Base-by-base conservation (phyloP, 1,140 invertebrate genomes). In the Ips typographus region DNA sequence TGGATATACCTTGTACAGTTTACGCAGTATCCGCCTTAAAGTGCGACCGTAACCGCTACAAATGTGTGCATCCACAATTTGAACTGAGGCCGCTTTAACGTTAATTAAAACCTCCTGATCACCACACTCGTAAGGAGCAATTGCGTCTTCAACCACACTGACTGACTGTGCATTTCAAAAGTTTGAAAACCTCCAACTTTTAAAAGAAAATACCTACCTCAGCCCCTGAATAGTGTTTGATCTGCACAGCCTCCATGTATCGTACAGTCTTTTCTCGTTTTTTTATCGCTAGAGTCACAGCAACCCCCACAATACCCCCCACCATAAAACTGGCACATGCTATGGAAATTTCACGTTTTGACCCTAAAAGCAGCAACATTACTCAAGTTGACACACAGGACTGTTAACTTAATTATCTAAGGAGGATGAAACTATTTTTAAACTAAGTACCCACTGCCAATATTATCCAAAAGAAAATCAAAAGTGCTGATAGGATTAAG, bases 51-150 rank as follows among this genome's bases (percentile, higher is more conserved):
- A 90, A 8, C 89, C 89, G 47, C 73, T 77, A 71, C 85, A 85
- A 73, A 91, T 86, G 78, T 85, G 84, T 44, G 85, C 78, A 77
- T 91, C 89, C n/a, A 90, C 78, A 56, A 84, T 76, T 72, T 89
- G 86, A 53, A 91, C 77, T 3, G 87, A 85, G 4, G 85, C 83
- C 42, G 88, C 87, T 76, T 86, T 85, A 1, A 91, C 88, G 82
- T 88, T 85, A 52, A 91, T 83, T 57, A 90, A 73, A 58, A 91
- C 77, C 73, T 90, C 85, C 71, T 89, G 83, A 1, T 85, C 81
- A n/a, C 76, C 79, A 71, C 83, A 79, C 47, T 86, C 83, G 40
- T 76, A 79, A 43, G 87, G 87, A 64, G 85, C 82, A 70, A 83
- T 80, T 4, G 84, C 81, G 74, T 88, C 86, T 64, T 89, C 86